Evolutionary conservation across 2,888 invertebrate species (phyloP), one percentile per base, ranked within the genome.

Genomic region (Andricus quercusramuli): DNA sequence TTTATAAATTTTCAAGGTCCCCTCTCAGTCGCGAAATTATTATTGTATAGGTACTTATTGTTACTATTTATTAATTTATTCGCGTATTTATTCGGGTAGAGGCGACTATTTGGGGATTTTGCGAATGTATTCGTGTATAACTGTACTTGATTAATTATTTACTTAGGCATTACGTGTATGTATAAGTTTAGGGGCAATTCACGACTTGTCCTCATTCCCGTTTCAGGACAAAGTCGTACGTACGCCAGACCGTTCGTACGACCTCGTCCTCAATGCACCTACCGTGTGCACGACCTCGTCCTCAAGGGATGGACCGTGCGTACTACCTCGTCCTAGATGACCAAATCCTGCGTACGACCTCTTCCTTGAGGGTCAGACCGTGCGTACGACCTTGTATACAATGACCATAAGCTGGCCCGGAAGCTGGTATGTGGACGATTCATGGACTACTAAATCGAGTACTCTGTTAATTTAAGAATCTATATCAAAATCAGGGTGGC

Each of bases 31-130:
- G 56, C 20, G 25, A 44, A 41, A 68, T 47, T 68, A 51, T 56
- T 56, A 20, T 68, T 70, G n/a, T 74, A 32, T 56, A 74, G n/a
- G 74, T 29, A 37, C 32, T 37, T 59, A 59, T 13, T 37, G n/a
- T 56, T 32, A 15, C 32, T 74, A 59, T 74, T 74, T 59, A 74
- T 74, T 56, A n/a, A 70, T 70, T 51, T 25, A 47, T 51, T 47
- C 2, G 51, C 51, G 32, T 51, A 74, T 74, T 74, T 56, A 74
- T 56, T 56, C 56, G 51, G 37, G 37, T 56, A 74, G 56, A 20
- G 51, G 74, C 74, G 51, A 29, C 44, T 56, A 37, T 74, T 37
- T 56, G 56, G 32, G 32, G 22, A 74, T 74, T 74, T 32, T 59
- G 32, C 22, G 56, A 59, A 74, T 51, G 20, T 9, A 22, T 8